Percentiles rank a stretch among this genome's conserved stretches.
Evolutionary conservation across 2,888 invertebrate genomes (phyloP).

Genomic region (Erebia palarica): DNA sequence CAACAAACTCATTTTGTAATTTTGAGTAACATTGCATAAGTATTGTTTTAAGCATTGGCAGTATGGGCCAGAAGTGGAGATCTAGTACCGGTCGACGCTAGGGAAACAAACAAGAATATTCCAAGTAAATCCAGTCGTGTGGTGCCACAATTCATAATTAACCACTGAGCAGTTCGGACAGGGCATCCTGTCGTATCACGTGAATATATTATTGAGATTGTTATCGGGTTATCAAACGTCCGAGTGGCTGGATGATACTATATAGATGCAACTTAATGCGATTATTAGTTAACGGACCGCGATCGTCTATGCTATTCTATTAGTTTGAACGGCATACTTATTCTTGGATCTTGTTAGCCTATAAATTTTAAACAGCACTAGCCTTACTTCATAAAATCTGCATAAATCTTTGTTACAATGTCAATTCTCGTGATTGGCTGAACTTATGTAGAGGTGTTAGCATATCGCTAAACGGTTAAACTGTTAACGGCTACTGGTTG

Average conservation of each 20-base stretch:
- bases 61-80: too few relatives aligned
- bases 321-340: background rate
- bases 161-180: constrained; percentile 48
- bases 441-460: too few relatives aligned
- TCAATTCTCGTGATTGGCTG: too few relatives aligned
- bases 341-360: background rate
- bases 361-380: too few relatives aligned
- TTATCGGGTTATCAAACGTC: constrained; percentile 41
- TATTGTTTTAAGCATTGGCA: too few relatives aligned
- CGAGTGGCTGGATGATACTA: constrained; percentile 24
- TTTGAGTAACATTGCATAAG: too few relatives aligned
- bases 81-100: too few relatives aligned
- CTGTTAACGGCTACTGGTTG: too few relatives aligned
- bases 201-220: constrained; percentile 49
- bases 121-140: constrained; percentile 29
- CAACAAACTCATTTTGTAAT: too few relatives aligned
- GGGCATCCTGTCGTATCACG: constrained; percentile 48
- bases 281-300: constrained; percentile 24
- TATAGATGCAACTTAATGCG: constrained; percentile 26
- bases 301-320: constrained; percentile 1
- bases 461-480: too few relatives aligned
- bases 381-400: too few relatives aligned
- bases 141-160: constrained; percentile 43
- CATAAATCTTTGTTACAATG: too few relatives aligned
- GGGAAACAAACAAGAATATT: background rate